These are phyloP conservation scores for Poecile montanus DNA, from an alignment of 2,797 vertebrate species.

Conservation along the genomic window DNA sequence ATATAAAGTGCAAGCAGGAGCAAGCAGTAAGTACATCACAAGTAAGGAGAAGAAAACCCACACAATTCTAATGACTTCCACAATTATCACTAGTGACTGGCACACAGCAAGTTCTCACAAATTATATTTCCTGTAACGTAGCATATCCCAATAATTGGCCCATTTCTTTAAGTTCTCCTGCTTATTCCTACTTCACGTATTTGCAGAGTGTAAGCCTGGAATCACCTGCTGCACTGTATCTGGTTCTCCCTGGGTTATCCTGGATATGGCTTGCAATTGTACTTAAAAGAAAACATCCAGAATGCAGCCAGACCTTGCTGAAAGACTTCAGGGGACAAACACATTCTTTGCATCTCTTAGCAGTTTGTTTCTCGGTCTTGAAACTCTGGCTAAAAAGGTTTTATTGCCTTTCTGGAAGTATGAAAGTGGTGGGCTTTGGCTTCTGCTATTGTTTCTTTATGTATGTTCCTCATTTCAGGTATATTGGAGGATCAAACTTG, in stretches of 20 bases:
- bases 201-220: neutral
- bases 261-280: neutral
- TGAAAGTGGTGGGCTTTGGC: neutral
- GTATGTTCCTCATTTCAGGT: neutral
- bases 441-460: neutral
- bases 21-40: neutral
- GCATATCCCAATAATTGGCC: neutral
- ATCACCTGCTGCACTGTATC: neutral
- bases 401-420: neutral
- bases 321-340: neutral
- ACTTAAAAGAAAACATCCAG: neutral
- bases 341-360: rapidly evolving
- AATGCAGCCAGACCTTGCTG: neutral
- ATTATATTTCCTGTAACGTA: neutral
- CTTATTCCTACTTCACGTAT: rapidly evolving
- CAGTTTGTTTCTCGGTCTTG: neutral
- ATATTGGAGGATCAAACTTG: neutral
- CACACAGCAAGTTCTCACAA: neutral
- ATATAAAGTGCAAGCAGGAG: neutral
- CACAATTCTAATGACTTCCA: neutral
- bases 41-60: neutral
- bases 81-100: rapidly evolving
- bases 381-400: neutral
- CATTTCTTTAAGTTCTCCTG: neutral
- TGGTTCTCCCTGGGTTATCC: neutral